These are phyloP conservation scores for Caerostris extrusa DNA, from an alignment of 1,140 invertebrate species.

Conservation along the genomic window DNA sequence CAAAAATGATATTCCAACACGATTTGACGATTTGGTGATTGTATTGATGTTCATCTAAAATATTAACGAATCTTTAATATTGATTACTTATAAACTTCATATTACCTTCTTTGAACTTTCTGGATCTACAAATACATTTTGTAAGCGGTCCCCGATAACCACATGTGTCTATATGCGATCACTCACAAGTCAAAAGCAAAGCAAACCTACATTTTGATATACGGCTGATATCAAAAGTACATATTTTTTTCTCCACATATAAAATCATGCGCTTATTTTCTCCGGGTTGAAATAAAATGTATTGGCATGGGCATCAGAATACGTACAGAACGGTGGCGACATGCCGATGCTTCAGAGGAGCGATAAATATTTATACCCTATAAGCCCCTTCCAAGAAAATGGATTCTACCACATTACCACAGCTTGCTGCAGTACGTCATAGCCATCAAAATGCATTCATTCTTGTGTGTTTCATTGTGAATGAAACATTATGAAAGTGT, in stretches of 20 bases:
- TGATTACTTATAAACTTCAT: too few species aligned
- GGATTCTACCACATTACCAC: not conserved
- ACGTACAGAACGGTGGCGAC: not conserved
- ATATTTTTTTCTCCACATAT: slow-evolving; percentile 39
- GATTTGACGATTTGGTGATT: too few species aligned
- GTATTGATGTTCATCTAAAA: too few species aligned
- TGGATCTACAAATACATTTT: not conserved
- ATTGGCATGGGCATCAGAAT: not conserved
- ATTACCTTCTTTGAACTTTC: not conserved
- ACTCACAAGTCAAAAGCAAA: not conserved
- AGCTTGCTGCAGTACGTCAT: not conserved
- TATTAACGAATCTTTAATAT: too few species aligned
- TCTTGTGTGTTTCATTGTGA: too few species aligned
- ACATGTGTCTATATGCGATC: not conserved
- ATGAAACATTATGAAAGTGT: not conserved
- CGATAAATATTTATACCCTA: slow-evolving; percentile 47
- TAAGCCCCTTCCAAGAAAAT: not conserved
- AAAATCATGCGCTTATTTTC: slow-evolving; percentile 38
- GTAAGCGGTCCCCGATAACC: not conserved
- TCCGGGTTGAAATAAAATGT: not conserved
- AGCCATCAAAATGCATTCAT: not conserved
- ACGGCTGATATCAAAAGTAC: slow-evolving; percentile 1
- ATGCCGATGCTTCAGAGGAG: not conserved
- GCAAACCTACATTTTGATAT: not conserved
- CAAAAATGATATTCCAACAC: too few species aligned